Evolutionary conservation across 2,113 vertebrate species (phyloP).

Genomic region (Prunella fulvescens): DNA sequence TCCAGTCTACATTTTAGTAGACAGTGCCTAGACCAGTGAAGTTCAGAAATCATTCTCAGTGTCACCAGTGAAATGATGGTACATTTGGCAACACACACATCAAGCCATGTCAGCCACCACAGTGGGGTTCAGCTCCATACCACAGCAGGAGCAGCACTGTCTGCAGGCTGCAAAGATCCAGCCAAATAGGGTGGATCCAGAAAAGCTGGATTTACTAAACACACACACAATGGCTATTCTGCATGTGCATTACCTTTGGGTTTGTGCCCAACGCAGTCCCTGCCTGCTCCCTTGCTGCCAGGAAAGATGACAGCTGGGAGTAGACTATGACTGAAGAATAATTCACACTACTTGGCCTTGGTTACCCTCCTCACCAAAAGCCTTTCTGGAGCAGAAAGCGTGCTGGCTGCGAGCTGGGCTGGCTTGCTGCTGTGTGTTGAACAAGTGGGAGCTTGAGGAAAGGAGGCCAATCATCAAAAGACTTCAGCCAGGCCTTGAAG

Average conservation of each 20-base stretch:
- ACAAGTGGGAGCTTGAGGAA: not conserved
- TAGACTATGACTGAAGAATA: not conserved
- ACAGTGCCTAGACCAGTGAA: not conserved
- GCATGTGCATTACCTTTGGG: not conserved
- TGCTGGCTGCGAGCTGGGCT: not conserved
- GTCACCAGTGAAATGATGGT: not conserved
- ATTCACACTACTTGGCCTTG: not conserved
- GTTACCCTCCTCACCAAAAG: not conserved
- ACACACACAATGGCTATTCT: not conserved
- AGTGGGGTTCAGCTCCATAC: not conserved
- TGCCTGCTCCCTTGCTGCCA: not conserved
- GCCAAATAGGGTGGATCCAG: not conserved
- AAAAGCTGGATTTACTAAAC: not conserved
- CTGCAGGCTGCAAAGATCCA: not conserved
- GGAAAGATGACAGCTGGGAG: not conserved
- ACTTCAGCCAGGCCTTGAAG: not conserved
- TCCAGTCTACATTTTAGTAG: not conserved
- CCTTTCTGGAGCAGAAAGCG: not conserved
- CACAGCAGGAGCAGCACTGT: not conserved
- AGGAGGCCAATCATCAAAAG: not conserved
- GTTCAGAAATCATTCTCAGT: not conserved
- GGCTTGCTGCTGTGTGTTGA: rapidly evolving
- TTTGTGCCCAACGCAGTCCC: not conserved
- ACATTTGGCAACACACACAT: not conserved
- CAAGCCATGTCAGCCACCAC: not conserved